Evolutionary conservation across 2,888 invertebrate genomes (phyloP), one percentile per base, ranked within the genome.

Genomic region (Agrochola lota): DNA sequence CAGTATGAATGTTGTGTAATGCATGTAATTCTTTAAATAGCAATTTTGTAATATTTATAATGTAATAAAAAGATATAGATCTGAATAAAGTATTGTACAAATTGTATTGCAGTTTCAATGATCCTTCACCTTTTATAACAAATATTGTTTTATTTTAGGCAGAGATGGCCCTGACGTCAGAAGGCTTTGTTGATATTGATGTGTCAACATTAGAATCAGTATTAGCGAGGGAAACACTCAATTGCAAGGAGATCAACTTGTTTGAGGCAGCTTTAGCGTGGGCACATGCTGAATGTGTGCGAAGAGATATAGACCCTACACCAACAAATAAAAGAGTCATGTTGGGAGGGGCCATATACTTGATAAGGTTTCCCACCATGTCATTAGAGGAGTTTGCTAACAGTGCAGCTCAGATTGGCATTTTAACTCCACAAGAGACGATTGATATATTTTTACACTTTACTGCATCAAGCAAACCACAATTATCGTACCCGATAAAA

Each of bases 171-270:
- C 97, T 99, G 89, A 98, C 98, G 88, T 99, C 99, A 0, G 99
- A 99, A 92, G 99, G 99, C 88, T 99, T 99, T 97, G 98, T 98
- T 86, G 99, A 99, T 94, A 99, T 99, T 92, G 99, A 99, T 95
- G 98, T 98, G 90, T 98, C 98, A 88, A 99, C 99, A 46, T 97
- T 99, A 90, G 98, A 99, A 94, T 98, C 98, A 79, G 99, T 99
- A 88, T 97, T 99, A 89, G 98, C 98, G 74, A 97, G 99, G 86
- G 99, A 99, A 96, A 99, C 99, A 5, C 97, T 99, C 67, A 99
- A 99, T 95, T 99, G 99, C 94, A 99, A 99, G 94, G 99, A 99
- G 96, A 98, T 98, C 89, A 98, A 98, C 93, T 96, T 99, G 69
- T 98, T 99, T 95, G 98, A 99, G 93, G 99, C 99, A 26, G 99